A percentile compares a stretch with the other conserved stretches of the same genome.
Conservation (phyloP, 2,113 vertebrate species). For the Sapayoa aenigma region DNA sequence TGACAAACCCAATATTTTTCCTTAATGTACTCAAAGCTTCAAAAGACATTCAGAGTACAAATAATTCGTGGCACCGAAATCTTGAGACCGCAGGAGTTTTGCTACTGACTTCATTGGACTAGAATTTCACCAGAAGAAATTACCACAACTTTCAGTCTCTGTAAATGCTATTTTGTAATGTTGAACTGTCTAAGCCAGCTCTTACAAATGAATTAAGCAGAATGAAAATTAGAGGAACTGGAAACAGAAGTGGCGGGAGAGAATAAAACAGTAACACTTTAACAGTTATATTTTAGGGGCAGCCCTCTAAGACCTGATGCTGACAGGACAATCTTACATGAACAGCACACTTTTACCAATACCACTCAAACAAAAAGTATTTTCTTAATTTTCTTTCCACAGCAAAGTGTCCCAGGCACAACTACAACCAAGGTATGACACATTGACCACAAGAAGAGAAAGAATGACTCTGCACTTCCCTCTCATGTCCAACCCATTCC, state of each 20-base stretch:
- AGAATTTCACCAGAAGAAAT: background rate
- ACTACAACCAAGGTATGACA: background rate
- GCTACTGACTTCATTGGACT: background rate
- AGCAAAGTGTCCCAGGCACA: background rate
- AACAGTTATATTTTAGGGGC: conserved; percentile 4
- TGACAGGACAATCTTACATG: background rate
- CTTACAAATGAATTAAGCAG: background rate
- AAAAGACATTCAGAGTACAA: background rate
- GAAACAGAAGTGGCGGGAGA: background rate
- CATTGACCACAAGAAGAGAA: conserved; percentile 8
- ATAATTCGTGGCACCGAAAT: background rate
- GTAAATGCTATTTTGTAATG: background rate
- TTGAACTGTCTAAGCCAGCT: background rate
- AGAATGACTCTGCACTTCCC: conserved; percentile 28
- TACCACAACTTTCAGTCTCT: background rate
- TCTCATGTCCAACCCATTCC: background rate
- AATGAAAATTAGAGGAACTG: background rate
- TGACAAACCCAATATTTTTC: background rate
- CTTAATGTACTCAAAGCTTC: background rate
- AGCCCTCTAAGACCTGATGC: background rate
- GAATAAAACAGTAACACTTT: background rate
- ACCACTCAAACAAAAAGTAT: background rate
- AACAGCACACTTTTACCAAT: background rate
- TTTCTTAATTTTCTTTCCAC: conserved; percentile 21
- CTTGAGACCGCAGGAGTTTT: background rate